These are phyloP conservation scores for Bos javanicus DNA, from an alignment of 2,113 vertebrate species.

Conservation along the genomic window DNA sequence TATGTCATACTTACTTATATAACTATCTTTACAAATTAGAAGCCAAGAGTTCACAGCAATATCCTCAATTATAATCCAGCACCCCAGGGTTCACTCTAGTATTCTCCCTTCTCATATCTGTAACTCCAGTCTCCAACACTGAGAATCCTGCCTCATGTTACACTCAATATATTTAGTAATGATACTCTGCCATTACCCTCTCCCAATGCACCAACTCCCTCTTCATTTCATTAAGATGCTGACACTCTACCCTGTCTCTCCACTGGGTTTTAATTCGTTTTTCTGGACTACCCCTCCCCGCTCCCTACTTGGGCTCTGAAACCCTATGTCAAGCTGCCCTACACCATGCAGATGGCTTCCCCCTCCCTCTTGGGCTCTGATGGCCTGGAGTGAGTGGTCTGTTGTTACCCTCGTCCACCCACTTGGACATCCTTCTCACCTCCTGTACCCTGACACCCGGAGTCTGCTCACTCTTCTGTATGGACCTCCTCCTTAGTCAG, in stretches of 20 bases:
- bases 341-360: background rate
- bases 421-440: background rate
- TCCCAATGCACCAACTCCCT: background rate
- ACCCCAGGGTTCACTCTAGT: background rate
- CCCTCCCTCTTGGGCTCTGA: background rate
- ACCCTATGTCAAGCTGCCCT: background rate
- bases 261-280: background rate
- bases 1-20: background rate
- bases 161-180: background rate
- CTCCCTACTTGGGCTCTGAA: background rate
- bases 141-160: background rate
- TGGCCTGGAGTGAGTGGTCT: background rate
- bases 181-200: background rate
- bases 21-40: background rate
- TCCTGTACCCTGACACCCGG: background rate
- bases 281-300: background rate
- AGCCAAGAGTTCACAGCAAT: background rate
- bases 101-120: background rate
- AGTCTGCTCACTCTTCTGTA: background rate
- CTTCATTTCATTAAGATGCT: background rate
- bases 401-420: rapidly evolving
- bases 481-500: too few species aligned
- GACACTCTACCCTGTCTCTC: background rate
- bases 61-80: background rate
- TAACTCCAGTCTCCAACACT: background rate